Conservation (phyloP, 37 sponge, comb jelly and placozoan species). For the Spongilla lacustris region DNA sequence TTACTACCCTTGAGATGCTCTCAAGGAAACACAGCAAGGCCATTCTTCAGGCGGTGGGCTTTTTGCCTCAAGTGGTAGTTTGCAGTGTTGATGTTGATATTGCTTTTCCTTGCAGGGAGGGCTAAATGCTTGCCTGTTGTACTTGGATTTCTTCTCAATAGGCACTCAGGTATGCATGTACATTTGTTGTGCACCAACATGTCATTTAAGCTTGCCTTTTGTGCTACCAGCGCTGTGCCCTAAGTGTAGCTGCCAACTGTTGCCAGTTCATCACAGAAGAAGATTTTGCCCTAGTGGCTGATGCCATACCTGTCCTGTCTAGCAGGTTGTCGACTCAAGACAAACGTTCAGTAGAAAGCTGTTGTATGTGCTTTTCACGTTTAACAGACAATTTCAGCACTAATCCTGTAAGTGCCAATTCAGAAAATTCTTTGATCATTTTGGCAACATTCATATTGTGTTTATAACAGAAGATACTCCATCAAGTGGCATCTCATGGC, state of each 20-base stretch:
- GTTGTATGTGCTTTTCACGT: conserved; percentile 85
- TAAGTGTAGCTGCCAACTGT: conserved; percentile 93
- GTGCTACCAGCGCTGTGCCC: conserved; percentile 73
- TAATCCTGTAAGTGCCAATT: conserved; percentile 40
- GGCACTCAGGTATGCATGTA: conserved; percentile 72
- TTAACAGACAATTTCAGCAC: conserved; percentile 65
- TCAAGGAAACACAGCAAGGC: conserved; percentile 81
- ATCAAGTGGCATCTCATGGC: conserved; percentile 68
- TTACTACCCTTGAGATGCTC: conserved; percentile 89
- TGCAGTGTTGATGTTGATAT: neutral
- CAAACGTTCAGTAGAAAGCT: conserved; percentile 89
- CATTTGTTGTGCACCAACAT: neutral
- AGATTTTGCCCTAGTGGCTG: conserved; percentile 73
- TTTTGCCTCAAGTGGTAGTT: neutral
- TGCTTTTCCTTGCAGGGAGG: conserved; percentile 76
- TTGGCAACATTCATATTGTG: neutral
- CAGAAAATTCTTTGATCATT: neutral
- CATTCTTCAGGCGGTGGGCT: conserved; percentile 89
- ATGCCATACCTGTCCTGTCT: conserved; percentile 77
- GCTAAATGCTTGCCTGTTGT: conserved; percentile 81
- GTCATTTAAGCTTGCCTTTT: neutral
- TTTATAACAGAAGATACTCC: conserved; percentile 55
- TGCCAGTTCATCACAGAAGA: conserved; percentile 80
- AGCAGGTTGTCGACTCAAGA: conserved; percentile 73
- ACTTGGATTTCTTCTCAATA: conserved; percentile 96